Base-by-base conservation (phyloP, 1,140 invertebrate species). In the Dryas iulia region DNA sequence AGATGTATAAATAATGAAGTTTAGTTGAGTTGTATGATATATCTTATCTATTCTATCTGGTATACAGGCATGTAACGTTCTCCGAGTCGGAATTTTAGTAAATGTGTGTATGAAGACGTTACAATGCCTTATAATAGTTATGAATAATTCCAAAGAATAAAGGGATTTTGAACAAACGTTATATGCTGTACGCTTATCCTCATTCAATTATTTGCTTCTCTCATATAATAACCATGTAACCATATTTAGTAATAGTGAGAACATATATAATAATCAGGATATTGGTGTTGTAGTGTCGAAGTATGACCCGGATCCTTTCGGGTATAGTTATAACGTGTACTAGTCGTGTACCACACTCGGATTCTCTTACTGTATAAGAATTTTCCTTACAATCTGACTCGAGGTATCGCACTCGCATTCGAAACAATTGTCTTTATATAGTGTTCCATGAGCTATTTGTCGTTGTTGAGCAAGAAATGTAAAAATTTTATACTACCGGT, bases 91-190 rank as follows among this genome's bases (percentile, higher is more conserved):
- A 14, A 47, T 47, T 47, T 47, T 18, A 18, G 21, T 14, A 59
- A 39, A 18, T 59, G 47, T 67, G 31, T 39, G 57, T 59, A 53
- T 47, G 53, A 70, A 60, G 39, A 47, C 39, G 39, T 47, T 47
- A 47, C 39, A 3, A 21, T 47, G 18, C 39, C 14, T 47, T 21
- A 18, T 47, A 23, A 57, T 57, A 62, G 57, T 82, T 75, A 75
- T 77, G 59, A 75, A 69, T 81, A 77, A 76, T 80, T 76, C 81
- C 76, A 85, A 87, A 84, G 77, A 82, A 68, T 69, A 73, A 81
- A 82, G 83, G 84, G 86, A 88, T 88, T 89, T 87, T 89, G 86
- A 87, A 88, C 86, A 89, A 87, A 82, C 80, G 87, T 84, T 82
- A 71, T 83, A 81, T 83, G 80, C 79, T 79, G 73, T 82, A 78